Evolutionary conservation across 2,113 vertebrate genomes (phyloP), one percentile per base, ranked within the genome.

Genomic region (Spea bombifrons): DNA sequence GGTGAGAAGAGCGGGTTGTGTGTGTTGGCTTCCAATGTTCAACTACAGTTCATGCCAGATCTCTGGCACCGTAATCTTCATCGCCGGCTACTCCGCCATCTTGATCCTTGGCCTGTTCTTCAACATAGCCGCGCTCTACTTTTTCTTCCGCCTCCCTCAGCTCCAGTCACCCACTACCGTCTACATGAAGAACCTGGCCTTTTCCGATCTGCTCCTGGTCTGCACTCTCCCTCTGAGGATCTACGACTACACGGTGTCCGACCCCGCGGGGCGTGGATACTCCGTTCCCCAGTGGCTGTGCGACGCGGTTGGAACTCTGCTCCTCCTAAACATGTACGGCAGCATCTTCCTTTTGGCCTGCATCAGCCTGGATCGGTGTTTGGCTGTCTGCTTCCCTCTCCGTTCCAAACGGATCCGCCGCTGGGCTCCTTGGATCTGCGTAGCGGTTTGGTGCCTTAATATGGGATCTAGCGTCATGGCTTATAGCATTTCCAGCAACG

Each of bases 261-360:
- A 43, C 4, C 8, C 3, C 1, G 1, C 7, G 1, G 30, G 30
- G 30, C 30, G 30, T 30, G 30, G 30, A 30, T 30, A 30, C 30
- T 30, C 30, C 30, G 5, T 43, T 13, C 7, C 8, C 10, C 5
- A 4, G 17, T 3, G 0, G 5, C 17, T 86, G 13, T 91, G 90
- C 5, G 82, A 88, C 0, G 6, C 9, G 13, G 43, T 80, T 0
- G 88, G 88, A 8, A 71, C 89, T 47, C 16, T 90, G 16, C 81
- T 92, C 49, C 85, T 92, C 66, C 84, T 84, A 53, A 92, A 92
- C 86, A 93, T 93, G 90, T 93, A 92, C 0, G 84, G 89, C 6
- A 93, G 91, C 83, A 90, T 93, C 81, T 88, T 91, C 71, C 83
- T 92, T 65, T 86, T 92, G 46, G 86, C 81, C 5, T 88, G 85